Evolutionary conservation across 2,888 invertebrate species (phyloP), one percentile per base, ranked within the genome.

Genomic region (Omphaloscelis lunosa): DNA sequence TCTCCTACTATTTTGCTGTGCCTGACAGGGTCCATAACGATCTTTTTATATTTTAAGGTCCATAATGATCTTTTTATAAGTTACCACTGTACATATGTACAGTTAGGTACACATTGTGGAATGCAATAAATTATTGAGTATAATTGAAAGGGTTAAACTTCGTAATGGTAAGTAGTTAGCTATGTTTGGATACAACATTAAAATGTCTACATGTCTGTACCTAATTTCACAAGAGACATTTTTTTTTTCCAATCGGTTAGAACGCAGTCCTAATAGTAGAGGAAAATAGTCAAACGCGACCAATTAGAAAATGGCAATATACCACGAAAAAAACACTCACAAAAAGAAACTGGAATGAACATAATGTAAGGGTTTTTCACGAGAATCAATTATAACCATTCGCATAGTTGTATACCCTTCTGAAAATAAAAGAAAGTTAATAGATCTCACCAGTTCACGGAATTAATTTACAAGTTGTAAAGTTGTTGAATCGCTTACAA

Each of bases 401-500:
- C 9, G 2, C 4, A 11, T 9, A 23, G 23, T 58, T 63, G 23
- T 51, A 62, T 61, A 34, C 2, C 29, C 12, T 66, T 15, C 53
- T 51, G 11, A 27, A 56, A 68, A 63, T 48, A 72, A 79, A 65
- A 41, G 20, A n/a, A 74, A 61, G 67, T 70, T n/a, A 65, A 72
- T 74, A 59, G 69, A 63, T 65, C n/a, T n/a, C 27, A 61, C 17
- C 51, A 71, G 34, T 56, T 53, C 59, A 34, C 23, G 39, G 29
- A 75, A 84, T 81, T 61, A 75, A 82, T 75, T 85, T 65, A 62
- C 56, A 75, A 75, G 70, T 77, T 82, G 51, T 59, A 75, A 82
- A 77, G 62, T 70, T 48, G 48, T 48, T 48, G 17, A 48, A 48
- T 17, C 48, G 68, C 72, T 84, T 67, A 27, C 59, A 56, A 53